These are phyloP conservation scores for Trichechus manatus DNA, from an alignment of 2,113 vertebrate species.

Conservation along the genomic window DNA sequence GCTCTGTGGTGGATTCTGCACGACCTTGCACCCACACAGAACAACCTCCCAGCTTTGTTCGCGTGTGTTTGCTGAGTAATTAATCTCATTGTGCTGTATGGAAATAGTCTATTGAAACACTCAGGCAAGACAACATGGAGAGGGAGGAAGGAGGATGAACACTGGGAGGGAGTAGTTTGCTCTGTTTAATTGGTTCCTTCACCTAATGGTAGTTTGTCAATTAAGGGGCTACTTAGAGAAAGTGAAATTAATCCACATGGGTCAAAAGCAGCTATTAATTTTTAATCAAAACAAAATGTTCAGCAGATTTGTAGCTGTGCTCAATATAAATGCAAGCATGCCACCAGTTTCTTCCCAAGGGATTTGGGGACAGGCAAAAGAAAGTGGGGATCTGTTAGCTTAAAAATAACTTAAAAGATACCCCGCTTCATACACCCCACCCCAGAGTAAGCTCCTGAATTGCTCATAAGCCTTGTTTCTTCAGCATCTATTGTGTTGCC, in stretches of 20 bases:
- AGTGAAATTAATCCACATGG: conserved; percentile 90
- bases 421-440: neutral
- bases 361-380: neutral
- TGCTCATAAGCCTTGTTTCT: neutral
- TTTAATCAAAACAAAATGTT: conserved; percentile 91
- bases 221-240: conserved; percentile 89
- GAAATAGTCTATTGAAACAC: conserved; percentile 82
- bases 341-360: neutral
- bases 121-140: conserved; percentile 82
- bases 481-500: neutral
- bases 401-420: neutral
- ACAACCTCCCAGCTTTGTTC: conserved; percentile 70
- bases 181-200: conserved; percentile 90
- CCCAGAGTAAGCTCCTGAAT: neutral
- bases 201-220: conserved; percentile 90
- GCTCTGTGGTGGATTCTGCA: conserved; percentile 70
- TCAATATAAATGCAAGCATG: conserved; percentile 81
- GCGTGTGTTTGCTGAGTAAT: conserved; percentile 79
- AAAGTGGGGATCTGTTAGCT: neutral
- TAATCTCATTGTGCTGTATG: conserved; percentile 83
- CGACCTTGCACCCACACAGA: neutral
- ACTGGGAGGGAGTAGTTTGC: conserved; percentile 78
- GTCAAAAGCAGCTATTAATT: conserved; percentile 92
- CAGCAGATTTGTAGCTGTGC: conserved; percentile 86
- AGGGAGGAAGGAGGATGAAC: conserved; percentile 68